Base-by-base conservation (phyloP, 2,888 invertebrate species). In the Bibio marci region DNA sequence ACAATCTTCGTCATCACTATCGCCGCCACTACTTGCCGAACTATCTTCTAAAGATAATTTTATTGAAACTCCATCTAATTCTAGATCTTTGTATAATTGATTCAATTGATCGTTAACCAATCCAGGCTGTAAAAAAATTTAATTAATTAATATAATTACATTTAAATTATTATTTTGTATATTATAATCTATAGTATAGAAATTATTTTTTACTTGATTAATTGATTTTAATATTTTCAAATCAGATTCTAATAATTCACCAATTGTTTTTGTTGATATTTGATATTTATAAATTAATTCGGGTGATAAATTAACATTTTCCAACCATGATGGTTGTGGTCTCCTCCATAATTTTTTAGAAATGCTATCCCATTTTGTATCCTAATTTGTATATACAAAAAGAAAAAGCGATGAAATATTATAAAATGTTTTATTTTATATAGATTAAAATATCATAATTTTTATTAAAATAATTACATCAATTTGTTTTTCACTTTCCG, bases 41-140 rank as follows among this genome's bases (percentile, higher is more conserved):
- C 61, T 62, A 46, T 70, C 70, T 43, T 69, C 69, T 12, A 71
- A 51, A 19, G 64, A 60, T 12, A 72, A 55, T 43, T 65, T 64
- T 3, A 63, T 58, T 14, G 64, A 57, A 15, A 65, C 52, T 4
- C 67, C 68, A 45, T 67, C 67, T 17, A 70, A 48, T 48, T 71
- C 70, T 55, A 74, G 56, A 49, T 76, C 74, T 14, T 67, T 50
- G 48, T 72, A 74, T 4, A 76, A 58, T 46, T 73, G 72, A 41
- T 62, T 63, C 33, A 78, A 52, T 55, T 77, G 77, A 44, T 74
- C 71, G 49, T 73, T 72, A 1, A 77, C 73, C 50, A 72, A 50
- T 33, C 59, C 50, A 1, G 76, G 71, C 64, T 76, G 59, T 43
- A 57, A 50, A 42, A 22, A 6, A 4, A 4, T 8, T 6, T 22